These are phyloP conservation scores for Anguilla obscura DNA, from an alignment of 2,797 vertebrate genomes.

Conservation along the genomic window DNA sequence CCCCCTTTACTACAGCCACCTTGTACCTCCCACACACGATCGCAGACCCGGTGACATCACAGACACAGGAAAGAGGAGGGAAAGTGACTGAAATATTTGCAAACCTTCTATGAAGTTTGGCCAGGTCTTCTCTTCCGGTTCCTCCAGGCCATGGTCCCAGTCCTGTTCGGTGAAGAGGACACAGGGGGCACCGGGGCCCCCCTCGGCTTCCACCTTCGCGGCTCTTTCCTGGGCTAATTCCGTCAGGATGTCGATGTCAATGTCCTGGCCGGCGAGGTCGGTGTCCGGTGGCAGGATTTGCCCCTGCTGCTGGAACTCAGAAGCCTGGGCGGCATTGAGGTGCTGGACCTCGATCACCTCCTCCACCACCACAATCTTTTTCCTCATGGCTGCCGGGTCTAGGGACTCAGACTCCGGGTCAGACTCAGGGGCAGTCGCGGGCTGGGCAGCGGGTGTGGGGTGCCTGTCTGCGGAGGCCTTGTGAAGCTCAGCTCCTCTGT, in stretches of 20 bases:
- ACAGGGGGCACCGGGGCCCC: not conserved
- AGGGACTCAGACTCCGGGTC: conserved; percentile 42
- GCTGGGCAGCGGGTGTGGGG: conserved; percentile 61
- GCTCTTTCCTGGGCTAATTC: conserved; percentile 66
- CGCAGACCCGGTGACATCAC: conserved; percentile 57
- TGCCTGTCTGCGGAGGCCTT: conserved; percentile 58
- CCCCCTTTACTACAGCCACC: conserved; percentile 44
- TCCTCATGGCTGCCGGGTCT: conserved; percentile 73
- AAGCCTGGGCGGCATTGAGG: conserved; percentile 44
- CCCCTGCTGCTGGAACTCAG: conserved; percentile 51
- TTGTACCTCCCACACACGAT: conserved; percentile 62
- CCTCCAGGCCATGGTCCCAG: conserved; percentile 75
- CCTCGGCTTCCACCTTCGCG: conserved; percentile 31
- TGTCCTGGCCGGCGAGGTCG: conserved; percentile 59
- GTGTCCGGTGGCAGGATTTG: conserved; percentile 51
- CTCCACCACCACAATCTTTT: conserved; percentile 79
- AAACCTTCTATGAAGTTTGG: conserved; percentile 78
- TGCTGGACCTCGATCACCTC: conserved; percentile 78
- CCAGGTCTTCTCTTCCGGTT: conserved; percentile 72
- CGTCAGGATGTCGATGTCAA: conserved; percentile 76
- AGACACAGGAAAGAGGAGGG: conserved; percentile 50
- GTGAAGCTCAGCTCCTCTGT: conserved; percentile 56
- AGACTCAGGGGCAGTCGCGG: conserved; percentile 46
- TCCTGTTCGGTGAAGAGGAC: conserved; percentile 56
- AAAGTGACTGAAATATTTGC: conserved; percentile 42